Conservation (phyloP, 1,140 invertebrate species). For the Aphelenchoides fujianensis region DNA sequence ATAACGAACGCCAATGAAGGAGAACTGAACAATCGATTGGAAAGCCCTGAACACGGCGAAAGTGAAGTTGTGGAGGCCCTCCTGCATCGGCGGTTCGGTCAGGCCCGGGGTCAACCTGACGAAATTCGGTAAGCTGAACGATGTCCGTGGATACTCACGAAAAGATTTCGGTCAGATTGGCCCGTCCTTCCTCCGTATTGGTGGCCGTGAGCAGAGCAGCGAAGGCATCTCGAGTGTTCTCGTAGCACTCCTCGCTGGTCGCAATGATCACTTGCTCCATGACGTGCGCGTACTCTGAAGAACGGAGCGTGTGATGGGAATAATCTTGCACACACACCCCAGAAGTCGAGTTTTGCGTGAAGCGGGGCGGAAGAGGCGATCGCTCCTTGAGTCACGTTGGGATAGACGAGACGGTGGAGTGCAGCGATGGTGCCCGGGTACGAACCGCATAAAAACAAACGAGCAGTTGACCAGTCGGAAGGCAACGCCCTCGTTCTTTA, state of each 20-base stretch:
- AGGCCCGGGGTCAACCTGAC: neutral
- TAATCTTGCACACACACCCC: neutral
- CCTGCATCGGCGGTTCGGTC: neutral
- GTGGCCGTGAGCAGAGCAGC: constrained; percentile 26
- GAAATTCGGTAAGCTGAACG: neutral
- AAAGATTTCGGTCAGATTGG: constrained; percentile 12
- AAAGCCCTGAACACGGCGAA: constrained; percentile 26
- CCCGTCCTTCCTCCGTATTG: constrained; percentile 13
- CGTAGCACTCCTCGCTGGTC: constrained; percentile 9
- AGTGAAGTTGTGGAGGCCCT: constrained; percentile 14
- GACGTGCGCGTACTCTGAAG: neutral
- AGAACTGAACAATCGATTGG: constrained; percentile 35
- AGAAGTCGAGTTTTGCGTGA: neutral
- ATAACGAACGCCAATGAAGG: neutral
- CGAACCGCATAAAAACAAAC: too few relatives aligned
- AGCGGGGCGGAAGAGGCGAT: neutral
- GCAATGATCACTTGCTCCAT: neutral
- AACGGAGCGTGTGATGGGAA: neutral
- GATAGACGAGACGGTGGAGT: neutral
- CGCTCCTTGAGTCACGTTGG: neutral
- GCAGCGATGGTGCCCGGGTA: constrained; percentile 9
- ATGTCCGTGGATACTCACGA: constrained; percentile 22
- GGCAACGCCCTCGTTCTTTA: too few relatives aligned
- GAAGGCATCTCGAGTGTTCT: constrained; percentile 17
- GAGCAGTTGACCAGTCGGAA: too few relatives aligned